phyloP scores from a whole-genome alignment of 1,140 invertebrate species.

The Drosophila orena region DNA sequence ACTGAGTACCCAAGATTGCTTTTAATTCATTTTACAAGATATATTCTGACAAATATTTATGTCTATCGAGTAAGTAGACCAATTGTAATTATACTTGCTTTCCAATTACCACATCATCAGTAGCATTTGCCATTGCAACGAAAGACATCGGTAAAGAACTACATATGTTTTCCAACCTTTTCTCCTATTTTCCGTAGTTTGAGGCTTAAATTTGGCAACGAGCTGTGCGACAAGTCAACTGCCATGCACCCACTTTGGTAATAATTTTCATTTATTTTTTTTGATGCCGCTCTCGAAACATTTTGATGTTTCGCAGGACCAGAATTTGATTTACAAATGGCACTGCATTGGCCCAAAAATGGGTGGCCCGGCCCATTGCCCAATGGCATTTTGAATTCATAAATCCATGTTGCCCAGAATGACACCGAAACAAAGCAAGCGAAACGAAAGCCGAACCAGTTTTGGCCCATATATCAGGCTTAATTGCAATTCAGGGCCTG shows the following conservation, averaged over 20 bases:
- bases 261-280: conserved; percentile 17
- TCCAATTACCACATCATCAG: no score
- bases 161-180: conserved; percentile 1
- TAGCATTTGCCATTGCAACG: no score
- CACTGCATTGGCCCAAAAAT: conserved; percentile 3
- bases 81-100: no score
- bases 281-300: background rate
- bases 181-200: conserved; percentile 10
- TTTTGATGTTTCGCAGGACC: conserved; percentile 22
- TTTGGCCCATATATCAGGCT: conserved; percentile 51
- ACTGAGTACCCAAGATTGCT: no score
- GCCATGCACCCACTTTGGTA: conserved; percentile 19
- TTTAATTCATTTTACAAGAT: no score
- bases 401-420: conserved; percentile 42
- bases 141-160: no score
- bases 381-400: conserved; percentile 40
- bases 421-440: conserved; percentile 29
- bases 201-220: conserved; percentile 29
- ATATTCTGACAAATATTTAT: no score
- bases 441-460: conserved; percentile 40
- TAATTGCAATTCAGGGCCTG: conserved; percentile 49
- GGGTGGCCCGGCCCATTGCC: conserved; percentile 3
- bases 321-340: conserved; percentile 53
- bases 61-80: no score
- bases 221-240: conserved; percentile 20